Base-by-base conservation (phyloP, 2,797 vertebrate species). In the Microctenopoma steveboyesi region DNA sequence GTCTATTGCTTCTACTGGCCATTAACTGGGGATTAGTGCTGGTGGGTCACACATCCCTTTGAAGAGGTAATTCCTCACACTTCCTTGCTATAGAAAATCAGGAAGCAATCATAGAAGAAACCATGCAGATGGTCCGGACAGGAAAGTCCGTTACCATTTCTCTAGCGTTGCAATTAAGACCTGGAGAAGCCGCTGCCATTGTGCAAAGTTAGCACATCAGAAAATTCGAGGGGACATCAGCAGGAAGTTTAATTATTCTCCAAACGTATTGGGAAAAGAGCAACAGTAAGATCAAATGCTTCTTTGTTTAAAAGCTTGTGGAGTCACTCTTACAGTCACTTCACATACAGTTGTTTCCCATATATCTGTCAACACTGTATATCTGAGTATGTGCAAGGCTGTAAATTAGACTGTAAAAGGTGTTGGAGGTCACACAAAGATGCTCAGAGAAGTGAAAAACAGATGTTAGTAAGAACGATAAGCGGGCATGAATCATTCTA, bases 11-110 rank as follows among this genome's bases (percentile, higher is more conserved):
- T 73, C 84, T 68, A 69, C 83, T 86, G 88, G 86, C 87, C 89
- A 92, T 93, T 92, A 93, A 91, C 84, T 86, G 72, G 68, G 90
- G 92, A 93, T 93, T 92, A 93, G 89, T 91, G 88, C 83, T 91
- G 90, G 78, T 89, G 87, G 73, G 87, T 71, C 83, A 86, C 83
- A 85, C 83, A 78, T 82, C 69, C 69, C 88, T 92, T 92, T 90
- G 85, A 92, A 88, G 84, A 82, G 62, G 81, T 89, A 84, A 88
- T 88, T 91, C 87, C 83, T 89, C 84, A 69, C 88, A 90, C 90
- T 88, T 90, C 86, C 86, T 81, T 59, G 75, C 82, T 79, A 89
- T 80, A 88, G 86, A 90, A 89, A 90, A 90, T 86, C 89, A 91
- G 91, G 86, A 93, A 89, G 88, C 82, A 89, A 86, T 90, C 85